A percentile compares a stretch with the other conserved stretches of the same genome.
Evolutionary conservation across 2,888 invertebrate species (phyloP).

Genomic region (Cosmorhoe ocellata): DNA sequence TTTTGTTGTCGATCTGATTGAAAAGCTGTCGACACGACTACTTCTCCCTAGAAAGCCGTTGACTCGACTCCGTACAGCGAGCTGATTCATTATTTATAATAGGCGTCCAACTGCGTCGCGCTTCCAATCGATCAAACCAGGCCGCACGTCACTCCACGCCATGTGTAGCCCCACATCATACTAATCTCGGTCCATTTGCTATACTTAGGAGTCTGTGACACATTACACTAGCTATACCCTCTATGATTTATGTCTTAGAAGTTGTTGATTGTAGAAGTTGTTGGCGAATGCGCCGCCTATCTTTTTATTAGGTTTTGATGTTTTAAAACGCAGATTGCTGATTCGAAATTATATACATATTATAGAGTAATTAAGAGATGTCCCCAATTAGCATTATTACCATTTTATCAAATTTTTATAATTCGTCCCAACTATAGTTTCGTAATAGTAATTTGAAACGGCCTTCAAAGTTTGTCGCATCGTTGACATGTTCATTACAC

Average conservation of each 20-base stretch:
- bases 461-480: not conserved
- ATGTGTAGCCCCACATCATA: slow-evolving; percentile 17
- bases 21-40: slow-evolving; percentile 26
- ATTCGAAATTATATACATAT: too few species aligned
- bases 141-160: slow-evolving; percentile 27
- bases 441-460: not conserved
- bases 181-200: slow-evolving; percentile 21
- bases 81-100: slow-evolving; percentile 39
- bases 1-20: slow-evolving; percentile 40
- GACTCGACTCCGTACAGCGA: slow-evolving; percentile 20
- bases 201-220: slow-evolving; percentile 17
- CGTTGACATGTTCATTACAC: not conserved
- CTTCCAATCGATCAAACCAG: slow-evolving; percentile 40
- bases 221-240: not conserved
- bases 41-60: slow-evolving; percentile 27
- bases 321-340: not conserved
- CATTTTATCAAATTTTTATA: too few species aligned
- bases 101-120: slow-evolving; percentile 29
- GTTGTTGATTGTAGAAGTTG: slow-evolving; percentile 33
- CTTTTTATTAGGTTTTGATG: slow-evolving; percentile 15
- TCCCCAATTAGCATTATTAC: too few species aligned
- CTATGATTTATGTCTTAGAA: slow-evolving; percentile 45
- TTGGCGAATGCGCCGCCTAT: slow-evolving; percentile 46
- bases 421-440: too few species aligned
- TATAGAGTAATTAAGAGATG: too few species aligned